phyloP scores from a whole-genome alignment of 2,888 invertebrate genomes.

The Rhagonycha fulva region DNA sequence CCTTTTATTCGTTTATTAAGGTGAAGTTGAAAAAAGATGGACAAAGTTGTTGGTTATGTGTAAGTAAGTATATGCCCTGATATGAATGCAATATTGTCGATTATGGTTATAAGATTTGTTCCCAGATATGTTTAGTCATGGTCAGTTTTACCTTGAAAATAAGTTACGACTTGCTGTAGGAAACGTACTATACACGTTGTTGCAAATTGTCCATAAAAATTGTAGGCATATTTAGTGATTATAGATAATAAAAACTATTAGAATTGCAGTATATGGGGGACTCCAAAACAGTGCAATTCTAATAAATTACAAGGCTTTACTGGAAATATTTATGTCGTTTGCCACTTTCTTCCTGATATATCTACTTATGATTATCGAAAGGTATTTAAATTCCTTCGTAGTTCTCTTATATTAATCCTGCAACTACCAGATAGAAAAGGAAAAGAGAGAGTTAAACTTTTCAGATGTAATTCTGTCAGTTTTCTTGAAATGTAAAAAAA shows the following conservation, averaged over 20 bases:
- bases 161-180: not conserved
- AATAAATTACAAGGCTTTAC: not conserved
- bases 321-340: no score
- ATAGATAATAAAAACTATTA: not conserved
- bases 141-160: slow-evolving; percentile 29
- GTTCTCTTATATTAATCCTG: no score
- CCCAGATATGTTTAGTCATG: slow-evolving; percentile 33
- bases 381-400: no score
- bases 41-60: slow-evolving; percentile 20
- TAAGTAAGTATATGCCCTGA: slow-evolving; percentile 28
- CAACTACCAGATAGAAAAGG: no score
- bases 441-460: no score
- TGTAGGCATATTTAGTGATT: not conserved
- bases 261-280: not conserved
- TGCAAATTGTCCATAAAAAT: not conserved
- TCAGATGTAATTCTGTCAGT: no score
- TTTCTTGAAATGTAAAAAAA: no score
- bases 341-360: no score
- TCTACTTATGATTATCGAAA: no score
- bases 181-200: not conserved
- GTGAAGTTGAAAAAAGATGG: slow-evolving; percentile 4
- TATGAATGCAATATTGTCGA: slow-evolving; percentile 27
- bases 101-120: slow-evolving; percentile 31
- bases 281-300: not conserved
- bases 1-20: not conserved